These are phyloP conservation scores for Pollenia labialis DNA, from an alignment of 2,888 invertebrate genomes.

Conservation along the genomic window DNA sequence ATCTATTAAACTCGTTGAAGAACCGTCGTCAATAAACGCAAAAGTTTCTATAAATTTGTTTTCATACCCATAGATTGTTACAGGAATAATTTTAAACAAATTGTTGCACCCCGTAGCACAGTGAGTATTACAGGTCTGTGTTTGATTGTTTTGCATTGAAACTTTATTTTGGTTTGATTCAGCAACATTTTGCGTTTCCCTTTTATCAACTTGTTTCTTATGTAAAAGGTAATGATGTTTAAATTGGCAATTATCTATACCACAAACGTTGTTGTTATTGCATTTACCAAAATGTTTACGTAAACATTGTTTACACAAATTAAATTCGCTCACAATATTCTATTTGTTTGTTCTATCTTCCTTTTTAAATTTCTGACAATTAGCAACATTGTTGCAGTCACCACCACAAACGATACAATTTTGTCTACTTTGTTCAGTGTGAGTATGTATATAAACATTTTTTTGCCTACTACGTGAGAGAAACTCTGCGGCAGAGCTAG, in stretches of 20 bases:
- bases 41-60: slow-evolving; percentile 30
- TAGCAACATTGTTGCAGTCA: slow-evolving; percentile 27
- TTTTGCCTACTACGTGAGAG: not conserved
- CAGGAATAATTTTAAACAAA: slow-evolving; percentile 36
- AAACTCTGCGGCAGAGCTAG: not conserved
- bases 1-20: too few relatives aligned
- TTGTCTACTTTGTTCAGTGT: slow-evolving; percentile 7
- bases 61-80: slow-evolving; percentile 6
- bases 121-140: slow-evolving; percentile 13
- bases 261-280: slow-evolving; percentile 24
- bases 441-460: slow-evolving; percentile 38
- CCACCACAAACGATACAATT: slow-evolving; percentile 10
- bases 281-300: slow-evolving; percentile 32
- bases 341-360: slow-evolving; percentile 7
- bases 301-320: slow-evolving; percentile 41
- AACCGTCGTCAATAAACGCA: not conserved
- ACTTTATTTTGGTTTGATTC: slow-evolving; percentile 17
- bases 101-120: too few relatives aligned
- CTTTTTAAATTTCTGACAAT: slow-evolving; percentile 6
- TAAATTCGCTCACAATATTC: slow-evolving; percentile 29
- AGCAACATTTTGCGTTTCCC: not conserved
- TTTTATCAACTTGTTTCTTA: slow-evolving; percentile 12
- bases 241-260: not conserved
- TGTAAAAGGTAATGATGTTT: slow-evolving; percentile 34
- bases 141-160: slow-evolving; percentile 25